Percentiles rank a stretch among this genome's conserved stretches.
Conservation (phyloP, 2,888 invertebrate species). For the Brassicogethes aeneus region DNA sequence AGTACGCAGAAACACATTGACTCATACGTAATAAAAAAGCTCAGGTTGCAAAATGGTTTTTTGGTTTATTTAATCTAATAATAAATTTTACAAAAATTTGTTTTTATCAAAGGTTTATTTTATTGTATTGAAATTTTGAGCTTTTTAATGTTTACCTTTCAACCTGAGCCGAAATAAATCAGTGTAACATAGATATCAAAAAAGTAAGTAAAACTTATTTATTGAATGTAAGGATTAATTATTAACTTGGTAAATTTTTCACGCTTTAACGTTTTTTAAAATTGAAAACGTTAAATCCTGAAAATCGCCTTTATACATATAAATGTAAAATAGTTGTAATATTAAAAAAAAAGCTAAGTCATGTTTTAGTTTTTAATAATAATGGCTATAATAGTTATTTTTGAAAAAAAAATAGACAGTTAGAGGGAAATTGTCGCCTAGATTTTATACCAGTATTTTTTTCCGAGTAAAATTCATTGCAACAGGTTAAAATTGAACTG, state of each 20-base stretch:
- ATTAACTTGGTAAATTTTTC: too few relatives aligned
- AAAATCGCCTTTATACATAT: conserved; percentile 15
- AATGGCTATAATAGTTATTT: conserved; percentile 24
- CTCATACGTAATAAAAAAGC: too few relatives aligned
- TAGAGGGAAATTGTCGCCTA: conserved; percentile 23
- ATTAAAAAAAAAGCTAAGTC: conserved; percentile 11
- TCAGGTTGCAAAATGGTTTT: too few relatives aligned
- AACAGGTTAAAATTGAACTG: not conserved
- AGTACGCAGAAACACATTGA: too few relatives aligned
- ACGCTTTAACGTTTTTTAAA: not conserved
- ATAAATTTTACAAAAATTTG: too few relatives aligned
- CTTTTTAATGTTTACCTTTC: too few relatives aligned
- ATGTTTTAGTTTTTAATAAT: conserved; percentile 22
- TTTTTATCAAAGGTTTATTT: too few relatives aligned
- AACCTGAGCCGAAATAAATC: not conserved
- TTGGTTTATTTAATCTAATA: too few relatives aligned
- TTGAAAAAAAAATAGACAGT: conserved; percentile 21
- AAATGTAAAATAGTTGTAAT: conserved; percentile 23
- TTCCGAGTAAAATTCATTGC: conserved; percentile 3
- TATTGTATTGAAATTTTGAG: not conserved
- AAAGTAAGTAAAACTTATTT: conserved; percentile 8
- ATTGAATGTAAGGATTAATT: too few relatives aligned
- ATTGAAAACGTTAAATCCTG: conserved; percentile 11
- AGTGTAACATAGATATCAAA: conserved; percentile 21
- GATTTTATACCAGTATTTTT: conserved; percentile 24